Percentiles rank a stretch among this genome's conserved stretches.
These are phyloP conservation scores for Onychorhynchus coronatus DNA, from an alignment of 2,113 vertebrate genomes.

Conservation along the genomic window DNA sequence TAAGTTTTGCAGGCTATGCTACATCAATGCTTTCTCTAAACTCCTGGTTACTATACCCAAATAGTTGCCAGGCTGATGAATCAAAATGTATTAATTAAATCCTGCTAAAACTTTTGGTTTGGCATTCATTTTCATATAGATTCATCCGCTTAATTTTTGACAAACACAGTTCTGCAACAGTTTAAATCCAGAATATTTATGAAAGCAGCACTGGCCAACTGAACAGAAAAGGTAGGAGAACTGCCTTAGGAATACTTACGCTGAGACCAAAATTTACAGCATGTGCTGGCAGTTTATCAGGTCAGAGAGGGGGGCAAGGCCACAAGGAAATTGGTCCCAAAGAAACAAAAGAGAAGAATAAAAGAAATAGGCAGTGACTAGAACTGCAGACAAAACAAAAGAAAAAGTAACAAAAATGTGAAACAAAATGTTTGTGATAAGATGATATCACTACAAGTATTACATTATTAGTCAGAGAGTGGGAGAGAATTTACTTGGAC, in stretches of 20 bases:
- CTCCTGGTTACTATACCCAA: background rate
- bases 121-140: background rate
- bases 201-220: background rate
- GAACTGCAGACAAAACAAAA: constrained; percentile 22
- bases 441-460: background rate
- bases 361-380: constrained; percentile 26
- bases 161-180: background rate
- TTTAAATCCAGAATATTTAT: constrained; percentile 25
- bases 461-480: background rate
- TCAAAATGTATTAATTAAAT: background rate
- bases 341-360: constrained; percentile 49
- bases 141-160: constrained; percentile 9
- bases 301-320: constrained; percentile 28
- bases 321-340: constrained; percentile 29
- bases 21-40: background rate
- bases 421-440: constrained; percentile 27
- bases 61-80: background rate
- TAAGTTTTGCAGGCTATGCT: background rate
- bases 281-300: constrained; percentile 51
- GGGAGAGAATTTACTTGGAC: background rate
- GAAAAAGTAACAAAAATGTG: constrained; percentile 17
- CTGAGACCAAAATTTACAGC: constrained; percentile 38
- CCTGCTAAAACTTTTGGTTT: background rate
- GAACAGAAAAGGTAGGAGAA: constrained; percentile 7
- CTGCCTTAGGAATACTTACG: background rate